Conservation (phyloP, 2,888 invertebrate species). For the Caprella mutica region DNA sequence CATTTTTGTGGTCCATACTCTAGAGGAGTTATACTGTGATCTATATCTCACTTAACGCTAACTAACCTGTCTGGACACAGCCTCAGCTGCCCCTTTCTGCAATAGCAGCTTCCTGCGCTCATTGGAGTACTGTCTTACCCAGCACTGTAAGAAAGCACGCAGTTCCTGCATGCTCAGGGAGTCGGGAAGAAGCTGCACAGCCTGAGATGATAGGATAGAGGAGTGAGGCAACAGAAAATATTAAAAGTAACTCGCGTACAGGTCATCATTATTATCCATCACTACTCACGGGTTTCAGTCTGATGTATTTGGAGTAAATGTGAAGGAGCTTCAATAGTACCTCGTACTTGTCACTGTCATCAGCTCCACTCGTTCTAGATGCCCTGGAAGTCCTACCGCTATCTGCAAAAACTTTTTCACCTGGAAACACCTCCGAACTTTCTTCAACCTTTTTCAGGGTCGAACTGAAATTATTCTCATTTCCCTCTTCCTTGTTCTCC, state of each 20-base stretch:
- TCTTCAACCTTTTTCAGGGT: too few relatives aligned
- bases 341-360: background rate
- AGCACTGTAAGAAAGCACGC: constrained; percentile 65
- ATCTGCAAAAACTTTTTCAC: too few relatives aligned
- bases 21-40: too few relatives aligned
- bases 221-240: background rate
- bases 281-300: background rate
- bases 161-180: constrained; percentile 63
- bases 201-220: constrained; percentile 42
- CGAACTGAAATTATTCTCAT: too few relatives aligned
- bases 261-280: background rate
- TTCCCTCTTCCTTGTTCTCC: too few relatives aligned
- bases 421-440: too few relatives aligned
- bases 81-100: constrained; percentile 67
- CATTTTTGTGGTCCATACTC: too few relatives aligned
- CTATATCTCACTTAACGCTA: too few relatives aligned
- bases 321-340: constrained; percentile 1
- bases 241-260: background rate
- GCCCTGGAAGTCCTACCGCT: too few relatives aligned
- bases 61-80: constrained; percentile 67
- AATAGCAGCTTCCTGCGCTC: constrained; percentile 63
- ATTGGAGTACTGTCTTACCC: constrained; percentile 60
- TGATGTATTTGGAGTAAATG: constrained; percentile 7
- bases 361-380: too few relatives aligned
- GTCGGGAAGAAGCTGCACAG: constrained; percentile 66